A percentile compares a stretch with the other conserved stretches of the same genome.
These are phyloP conservation scores for Tringa solitaria DNA, from an alignment of 2,113 vertebrate species.

Conservation along the genomic window DNA sequence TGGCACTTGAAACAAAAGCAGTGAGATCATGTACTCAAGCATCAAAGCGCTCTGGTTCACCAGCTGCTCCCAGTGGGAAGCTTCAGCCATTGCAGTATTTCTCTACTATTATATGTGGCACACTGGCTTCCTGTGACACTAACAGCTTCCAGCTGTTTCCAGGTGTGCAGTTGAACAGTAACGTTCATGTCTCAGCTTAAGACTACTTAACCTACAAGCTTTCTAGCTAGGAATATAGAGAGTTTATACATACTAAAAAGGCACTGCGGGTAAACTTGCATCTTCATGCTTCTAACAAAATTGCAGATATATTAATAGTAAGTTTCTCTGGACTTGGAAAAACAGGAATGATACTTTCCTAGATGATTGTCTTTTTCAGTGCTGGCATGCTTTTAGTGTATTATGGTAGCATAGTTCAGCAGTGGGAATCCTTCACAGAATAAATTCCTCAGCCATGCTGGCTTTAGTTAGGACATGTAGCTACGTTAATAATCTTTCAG, in stretches of 20 bases:
- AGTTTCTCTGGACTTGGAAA: neutral
- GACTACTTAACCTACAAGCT: neutral
- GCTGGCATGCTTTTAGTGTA: neutral
- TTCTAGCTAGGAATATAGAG: neutral
- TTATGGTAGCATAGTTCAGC: rapidly evolving
- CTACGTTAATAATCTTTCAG: rapidly evolving
- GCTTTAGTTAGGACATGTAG: neutral
- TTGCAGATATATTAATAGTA: neutral
- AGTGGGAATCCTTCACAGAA: rapidly evolving
- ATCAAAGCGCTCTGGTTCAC: neutral
- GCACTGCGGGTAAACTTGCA: rapidly evolving
- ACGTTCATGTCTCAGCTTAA: neutral
- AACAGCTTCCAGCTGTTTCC: neutral
- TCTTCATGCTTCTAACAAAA: neutral
- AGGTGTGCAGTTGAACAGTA: neutral
- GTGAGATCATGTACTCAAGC: rapidly evolving
- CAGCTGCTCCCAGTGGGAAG: neutral
- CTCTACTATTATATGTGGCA: rapidly evolving
- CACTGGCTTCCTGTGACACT: neutral
- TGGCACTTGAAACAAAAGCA: rapidly evolving
- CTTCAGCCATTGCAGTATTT: rapidly evolving
- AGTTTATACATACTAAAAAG: neutral
- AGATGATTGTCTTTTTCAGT: neutral
- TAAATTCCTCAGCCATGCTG: rapidly evolving
- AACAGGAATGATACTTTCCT: neutral